Conservation (phyloP, 2,888 invertebrate species). For the Acanthosepion pharaonis region DNA sequence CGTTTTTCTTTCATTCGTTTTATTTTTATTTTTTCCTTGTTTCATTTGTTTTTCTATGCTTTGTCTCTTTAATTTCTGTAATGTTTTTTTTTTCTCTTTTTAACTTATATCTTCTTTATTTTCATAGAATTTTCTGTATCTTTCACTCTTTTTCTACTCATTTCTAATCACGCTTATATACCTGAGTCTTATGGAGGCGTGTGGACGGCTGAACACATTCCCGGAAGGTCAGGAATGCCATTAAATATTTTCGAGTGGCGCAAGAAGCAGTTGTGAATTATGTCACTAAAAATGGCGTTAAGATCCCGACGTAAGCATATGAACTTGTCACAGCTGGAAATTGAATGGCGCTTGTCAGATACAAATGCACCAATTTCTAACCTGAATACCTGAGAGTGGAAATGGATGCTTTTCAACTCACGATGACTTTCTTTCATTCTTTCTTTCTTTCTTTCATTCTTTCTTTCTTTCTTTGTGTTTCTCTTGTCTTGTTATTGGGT, state of each 20-base stretch:
- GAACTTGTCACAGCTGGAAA: neutral
- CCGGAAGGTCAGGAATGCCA: neutral
- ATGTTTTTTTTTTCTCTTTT: neutral
- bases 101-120: neutral
- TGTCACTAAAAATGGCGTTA: neutral
- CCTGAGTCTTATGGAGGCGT: neutral
- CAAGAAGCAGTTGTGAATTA: neutral
- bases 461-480: too few species aligned
- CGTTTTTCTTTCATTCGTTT: neutral
- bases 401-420: too few species aligned
- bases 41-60: neutral
- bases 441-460: too few species aligned
- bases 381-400: too few species aligned
- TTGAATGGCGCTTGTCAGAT: neutral
- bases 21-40: neutral
- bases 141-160: neutral
- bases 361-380: too few species aligned
- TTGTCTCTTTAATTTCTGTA: neutral
- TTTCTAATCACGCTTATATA: neutral
- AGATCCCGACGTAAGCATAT: neutral
- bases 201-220: constrained; percentile 16
- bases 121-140: neutral
- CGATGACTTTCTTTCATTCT: too few species aligned
- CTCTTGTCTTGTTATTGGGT: too few species aligned
- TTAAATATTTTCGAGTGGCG: neutral